A percentile compares a stretch with the other conserved stretches of the same genome.
Conservation (phyloP, 2,888 invertebrate species). For the Elysia crispata region DNA sequence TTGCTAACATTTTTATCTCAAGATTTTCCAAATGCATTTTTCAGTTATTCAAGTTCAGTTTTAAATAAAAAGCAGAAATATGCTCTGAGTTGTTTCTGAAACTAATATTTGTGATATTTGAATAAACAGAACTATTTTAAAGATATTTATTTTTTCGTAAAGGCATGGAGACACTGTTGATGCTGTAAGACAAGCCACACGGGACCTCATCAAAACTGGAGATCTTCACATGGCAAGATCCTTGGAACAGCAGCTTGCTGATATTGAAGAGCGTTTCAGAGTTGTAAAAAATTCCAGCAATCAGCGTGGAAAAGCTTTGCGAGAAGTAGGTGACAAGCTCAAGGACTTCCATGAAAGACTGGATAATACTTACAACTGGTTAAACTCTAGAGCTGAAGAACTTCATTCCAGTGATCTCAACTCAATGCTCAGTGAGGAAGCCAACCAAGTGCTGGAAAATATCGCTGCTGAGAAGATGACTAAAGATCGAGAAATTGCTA, state of each 20-base stretch:
- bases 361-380: slow-evolving; percentile 69
- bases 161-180: slow-evolving; percentile 91
- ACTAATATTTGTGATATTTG: not conserved
- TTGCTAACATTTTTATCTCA: no score
- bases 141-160: slow-evolving; percentile 24
- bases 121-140: not conserved
- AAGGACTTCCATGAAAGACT: slow-evolving; percentile 81
- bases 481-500: slow-evolving; percentile 63
- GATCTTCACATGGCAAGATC: slow-evolving; percentile 93
- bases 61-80: not conserved
- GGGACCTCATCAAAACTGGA: slow-evolving; percentile 84
- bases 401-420: slow-evolving; percentile 82
- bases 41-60: no score
- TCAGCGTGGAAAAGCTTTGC: slow-evolving; percentile 89
- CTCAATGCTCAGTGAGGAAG: slow-evolving; percentile 81
- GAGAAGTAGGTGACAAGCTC: slow-evolving; percentile 85
- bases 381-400: slow-evolving; percentile 63
- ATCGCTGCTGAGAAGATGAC: slow-evolving; percentile 64
- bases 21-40: no score
- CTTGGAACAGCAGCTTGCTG: slow-evolving; percentile 91
- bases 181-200: slow-evolving; percentile 87
- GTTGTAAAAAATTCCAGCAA: slow-evolving; percentile 88
- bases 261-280: slow-evolving; percentile 90
- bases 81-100: not conserved
- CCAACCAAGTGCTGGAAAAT: slow-evolving; percentile 82